Evolutionary conservation across 2,113 vertebrate species (phyloP), one percentile per base, ranked within the genome.

Genomic region (Pelvicachromis taeniatus): DNA sequence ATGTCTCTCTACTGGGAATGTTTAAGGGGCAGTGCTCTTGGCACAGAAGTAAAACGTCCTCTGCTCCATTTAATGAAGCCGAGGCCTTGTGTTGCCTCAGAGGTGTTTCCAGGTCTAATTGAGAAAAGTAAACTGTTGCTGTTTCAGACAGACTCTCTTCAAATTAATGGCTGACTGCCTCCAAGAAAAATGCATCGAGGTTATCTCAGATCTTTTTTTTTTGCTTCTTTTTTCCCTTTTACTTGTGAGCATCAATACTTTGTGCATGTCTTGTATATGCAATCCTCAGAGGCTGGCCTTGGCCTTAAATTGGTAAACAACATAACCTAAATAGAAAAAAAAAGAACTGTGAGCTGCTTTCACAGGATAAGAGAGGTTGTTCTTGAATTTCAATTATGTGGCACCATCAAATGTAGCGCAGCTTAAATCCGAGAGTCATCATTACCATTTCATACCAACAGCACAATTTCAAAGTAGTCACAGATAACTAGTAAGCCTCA

Each of bases 1-100:
- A 7, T 16, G 68, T 58, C 82, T 78, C 65, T 70, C 89, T 89
- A 5, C 85, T 68, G 86, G 90, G 85, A 92, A 42, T 82, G 84
- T 94, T 94, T 93, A 85, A 90, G 88, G 86, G 85, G 73, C 54
- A 56, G 77, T 16, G 63, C 78, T 85, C 82, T 35, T 56, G 50
- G 63, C 87, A 35, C 81, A 87, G 65, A 88, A 58, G 83, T 81
- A 82, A 92, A 92, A 91, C 13, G 40, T 91, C 91, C 88, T 90
- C 65, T 13, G 85, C 85, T 65, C 50, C 21, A 35, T 90, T 86
- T 94, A 95, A 95, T 94, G 92, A 95, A 94, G 88, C 85, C 11
- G 81, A 85, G 86, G 88, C 89, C 77, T 73, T 9, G 40, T 38
- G 68, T 56, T 86, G 73, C 88, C 90, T 90, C 88, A 8, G 85